Evolutionary conservation across 2,888 invertebrate species (phyloP), one percentile per base, ranked within the genome.

Genomic region (Metopia argyrocephala): DNA sequence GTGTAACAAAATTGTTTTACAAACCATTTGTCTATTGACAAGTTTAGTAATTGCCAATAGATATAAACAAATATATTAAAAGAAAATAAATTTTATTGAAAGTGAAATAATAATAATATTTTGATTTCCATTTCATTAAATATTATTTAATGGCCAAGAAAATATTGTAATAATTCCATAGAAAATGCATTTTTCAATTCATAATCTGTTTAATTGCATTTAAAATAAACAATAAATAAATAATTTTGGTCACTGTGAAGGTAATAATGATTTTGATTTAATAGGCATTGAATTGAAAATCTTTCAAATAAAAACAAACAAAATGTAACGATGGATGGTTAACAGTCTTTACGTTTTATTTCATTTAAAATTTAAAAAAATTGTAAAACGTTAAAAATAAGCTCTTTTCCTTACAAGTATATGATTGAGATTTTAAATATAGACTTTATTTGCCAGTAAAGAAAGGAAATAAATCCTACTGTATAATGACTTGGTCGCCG

Each of bases 1-100:
- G 76, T 80, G 76, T 76, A 80, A 80, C 76, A 68, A 80, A 68
- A 73, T 46, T 62, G 1, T 38, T 73, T 73, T 64, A 27, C 50
- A 66, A 75, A 64, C 38, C 28, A 52, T 66, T 71, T 79, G 66
- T 62, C 59, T 65, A 50, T 76, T 80, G 79, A 79, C 68, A 76
- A 57, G 57, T 76, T 71, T 54, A 71, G 56, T 25, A 78, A 57
- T 31, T 31, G 38, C 12, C 38, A 38, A 6, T n/a, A 38, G 38
- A 38, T 38, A 38, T 38, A 4, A 38, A 15, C 15, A 38, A 38
- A 38, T 38, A 38, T 12, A 38, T 38, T 38, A 2, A 12, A 38
- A 38, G 15, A 12, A 38, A 38, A 38, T 3, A 38, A 12, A 15
- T 15, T 38, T 38, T 15, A 38, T 38, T n/a, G n/a, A n/a, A n/a